Percentiles rank a stretch among this genome's conserved stretches.
phyloP scores from a whole-genome alignment of 2,113 vertebrate species.

The Cairina moschata region DNA sequence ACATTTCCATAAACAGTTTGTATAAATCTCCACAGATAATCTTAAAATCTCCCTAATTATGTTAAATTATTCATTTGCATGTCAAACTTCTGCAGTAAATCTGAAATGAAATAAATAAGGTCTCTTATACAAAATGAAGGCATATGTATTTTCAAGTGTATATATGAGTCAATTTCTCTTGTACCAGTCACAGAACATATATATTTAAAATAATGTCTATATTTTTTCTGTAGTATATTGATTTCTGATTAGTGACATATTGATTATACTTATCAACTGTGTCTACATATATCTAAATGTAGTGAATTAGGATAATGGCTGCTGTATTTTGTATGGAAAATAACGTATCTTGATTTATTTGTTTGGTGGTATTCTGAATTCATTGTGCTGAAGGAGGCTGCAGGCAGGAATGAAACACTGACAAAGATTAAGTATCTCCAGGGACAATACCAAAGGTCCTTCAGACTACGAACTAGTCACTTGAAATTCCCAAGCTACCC shows the following conservation, averaged over 20 bases:
- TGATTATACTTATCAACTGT: background rate
- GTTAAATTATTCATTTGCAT: slow-evolving; percentile 22
- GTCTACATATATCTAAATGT: background rate
- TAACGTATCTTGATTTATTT: background rate
- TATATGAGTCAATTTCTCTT: slow-evolving; percentile 3
- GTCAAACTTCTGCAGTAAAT: slow-evolving; percentile 40
- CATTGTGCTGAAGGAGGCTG: background rate
- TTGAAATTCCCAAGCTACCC: background rate
- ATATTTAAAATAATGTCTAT: background rate
- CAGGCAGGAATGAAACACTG: background rate
- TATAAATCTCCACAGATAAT: slow-evolving; percentile 35
- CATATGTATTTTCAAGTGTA: slow-evolving; percentile 2
- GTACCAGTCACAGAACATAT: background rate
- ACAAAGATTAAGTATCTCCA: background rate
- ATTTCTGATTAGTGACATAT: background rate
- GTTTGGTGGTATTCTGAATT: background rate
- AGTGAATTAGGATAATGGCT: background rate
- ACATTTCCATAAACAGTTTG: slow-evolving; percentile 42
- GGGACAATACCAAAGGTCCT: background rate
- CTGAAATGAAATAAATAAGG: slow-evolving; percentile 40
- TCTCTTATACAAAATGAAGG: slow-evolving; percentile 45
- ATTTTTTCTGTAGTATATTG: background rate
- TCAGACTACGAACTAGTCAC: background rate
- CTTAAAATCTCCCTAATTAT: slow-evolving; percentile 44
- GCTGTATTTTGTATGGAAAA: background rate